phyloP scores from a whole-genome alignment of 2,797 vertebrate species.

The Arremon aurantiirostris region DNA sequence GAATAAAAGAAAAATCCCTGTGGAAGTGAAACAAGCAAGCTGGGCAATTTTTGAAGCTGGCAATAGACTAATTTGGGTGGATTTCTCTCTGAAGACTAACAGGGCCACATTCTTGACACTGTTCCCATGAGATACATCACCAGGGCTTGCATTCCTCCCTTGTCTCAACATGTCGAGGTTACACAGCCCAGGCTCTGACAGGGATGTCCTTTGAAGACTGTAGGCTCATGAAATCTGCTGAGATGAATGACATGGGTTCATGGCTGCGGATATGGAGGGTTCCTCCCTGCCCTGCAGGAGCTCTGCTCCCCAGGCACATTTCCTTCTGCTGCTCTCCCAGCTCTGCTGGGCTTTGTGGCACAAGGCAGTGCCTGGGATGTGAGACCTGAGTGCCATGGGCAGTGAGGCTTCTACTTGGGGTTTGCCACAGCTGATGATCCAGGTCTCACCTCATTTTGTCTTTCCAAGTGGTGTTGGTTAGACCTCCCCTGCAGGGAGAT shows the following conservation, averaged over 20 bases:
- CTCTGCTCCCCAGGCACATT: background rate
- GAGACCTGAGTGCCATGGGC: background rate
- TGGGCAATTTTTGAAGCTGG: background rate
- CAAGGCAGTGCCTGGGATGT: background rate
- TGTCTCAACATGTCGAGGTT: background rate
- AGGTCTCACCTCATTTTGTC: background rate
- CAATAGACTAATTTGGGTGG: background rate
- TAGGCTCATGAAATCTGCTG: background rate
- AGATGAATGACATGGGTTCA: background rate
- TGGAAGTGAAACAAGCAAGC: background rate
- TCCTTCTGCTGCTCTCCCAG: background rate
- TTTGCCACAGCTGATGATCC: background rate
- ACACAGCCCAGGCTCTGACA: background rate
- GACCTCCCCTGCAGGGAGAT: background rate
- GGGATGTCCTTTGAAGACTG: background rate
- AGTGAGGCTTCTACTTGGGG: background rate
- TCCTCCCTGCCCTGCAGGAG: background rate
- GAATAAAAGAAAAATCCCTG: background rate
- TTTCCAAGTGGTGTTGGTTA: background rate
- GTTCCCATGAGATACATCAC: background rate
- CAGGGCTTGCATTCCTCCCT: background rate
- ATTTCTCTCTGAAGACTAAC: background rate
- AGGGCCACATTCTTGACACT: background rate
- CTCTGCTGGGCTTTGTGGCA: accelerated
- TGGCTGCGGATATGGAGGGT: background rate